Evolutionary conservation across 2,888 invertebrate genomes (phyloP), one percentile per base, ranked within the genome.

Genomic region (Cerastis leucographa): DNA sequence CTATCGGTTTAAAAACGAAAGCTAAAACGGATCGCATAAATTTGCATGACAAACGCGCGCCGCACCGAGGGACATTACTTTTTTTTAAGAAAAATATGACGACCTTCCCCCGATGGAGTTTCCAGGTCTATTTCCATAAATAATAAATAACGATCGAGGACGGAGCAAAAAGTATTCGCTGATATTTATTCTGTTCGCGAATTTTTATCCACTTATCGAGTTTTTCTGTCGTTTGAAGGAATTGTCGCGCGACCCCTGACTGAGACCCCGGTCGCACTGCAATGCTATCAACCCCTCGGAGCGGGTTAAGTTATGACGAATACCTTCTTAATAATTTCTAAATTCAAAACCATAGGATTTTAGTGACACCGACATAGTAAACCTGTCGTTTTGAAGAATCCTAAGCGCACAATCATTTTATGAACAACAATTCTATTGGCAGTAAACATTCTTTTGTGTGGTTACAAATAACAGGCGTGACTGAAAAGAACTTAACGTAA

Each of bases 101-200:
- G 94, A 94, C 94, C 95, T 95, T 94, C 93, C 93, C 88, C 92
- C 94, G 93, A 91, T 92, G 94, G 95, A 94, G 95, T 94, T 94
- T 91, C 92, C 95, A 94, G 94, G 93, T 95, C 94, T 95, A 96
- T 96, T 95, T 96, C 96, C 96, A 96, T 96, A 96, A 96, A 96
- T 96, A 96, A 96, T 95, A 95, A 96, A 96, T 96, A 96, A 95
- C 94, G 95, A 95, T 94, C 94, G 95, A 91, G 94, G 93, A 93
- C 94, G 91, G 90, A 92, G 93, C 94, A 94, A 92, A 95, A 94
- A 95, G 95, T 95, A 94, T 93, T 94, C 93, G 91, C 85, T 88
- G 93, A 94, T 95, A 94, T 95, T 95, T 95, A 95, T 95, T 95
- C 94, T 92, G 94, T 93, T 92, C 93, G 93, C 93, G 93, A 94